Evolutionary conservation across 2,113 vertebrate species (phyloP).

Genomic region (Chloroceryle aenea): DNA sequence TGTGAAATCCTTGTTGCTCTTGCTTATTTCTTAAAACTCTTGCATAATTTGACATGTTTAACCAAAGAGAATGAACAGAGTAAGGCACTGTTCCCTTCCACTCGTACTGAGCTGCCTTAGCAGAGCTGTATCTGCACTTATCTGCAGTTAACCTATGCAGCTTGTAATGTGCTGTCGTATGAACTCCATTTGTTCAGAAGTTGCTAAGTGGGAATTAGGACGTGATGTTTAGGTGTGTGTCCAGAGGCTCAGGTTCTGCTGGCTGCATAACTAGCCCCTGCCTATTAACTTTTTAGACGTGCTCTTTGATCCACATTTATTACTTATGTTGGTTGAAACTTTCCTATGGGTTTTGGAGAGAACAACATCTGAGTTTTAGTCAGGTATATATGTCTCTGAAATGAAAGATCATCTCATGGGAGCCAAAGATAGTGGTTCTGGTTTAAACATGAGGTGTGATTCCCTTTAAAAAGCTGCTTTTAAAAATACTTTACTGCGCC

Average conservation of each 20-base stretch:
- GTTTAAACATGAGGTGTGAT: neutral
- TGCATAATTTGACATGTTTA: neutral
- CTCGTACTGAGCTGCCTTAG: neutral
- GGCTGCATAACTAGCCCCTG: neutral
- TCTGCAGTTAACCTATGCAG: neutral
- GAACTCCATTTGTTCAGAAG: neutral
- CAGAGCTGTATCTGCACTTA: neutral
- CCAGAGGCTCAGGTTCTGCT: neutral
- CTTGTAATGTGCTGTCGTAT: neutral
- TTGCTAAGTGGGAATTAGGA: neutral
- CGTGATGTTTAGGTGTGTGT: neutral
- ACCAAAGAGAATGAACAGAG: neutral
- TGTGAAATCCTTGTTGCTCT: neutral
- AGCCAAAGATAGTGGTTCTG: neutral
- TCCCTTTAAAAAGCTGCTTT: neutral
- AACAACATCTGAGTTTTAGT: neutral
- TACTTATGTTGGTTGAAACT: neutral
- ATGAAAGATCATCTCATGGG: neutral
- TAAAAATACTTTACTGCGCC: neutral
- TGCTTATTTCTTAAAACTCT: neutral
- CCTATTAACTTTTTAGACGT: neutral
- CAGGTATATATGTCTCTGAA: neutral
- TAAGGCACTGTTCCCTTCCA: neutral
- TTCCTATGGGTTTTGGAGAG: neutral
- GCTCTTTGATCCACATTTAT: neutral